Conservation (phyloP, 1,140 invertebrate genomes). For the Chymomyza costata region DNA sequence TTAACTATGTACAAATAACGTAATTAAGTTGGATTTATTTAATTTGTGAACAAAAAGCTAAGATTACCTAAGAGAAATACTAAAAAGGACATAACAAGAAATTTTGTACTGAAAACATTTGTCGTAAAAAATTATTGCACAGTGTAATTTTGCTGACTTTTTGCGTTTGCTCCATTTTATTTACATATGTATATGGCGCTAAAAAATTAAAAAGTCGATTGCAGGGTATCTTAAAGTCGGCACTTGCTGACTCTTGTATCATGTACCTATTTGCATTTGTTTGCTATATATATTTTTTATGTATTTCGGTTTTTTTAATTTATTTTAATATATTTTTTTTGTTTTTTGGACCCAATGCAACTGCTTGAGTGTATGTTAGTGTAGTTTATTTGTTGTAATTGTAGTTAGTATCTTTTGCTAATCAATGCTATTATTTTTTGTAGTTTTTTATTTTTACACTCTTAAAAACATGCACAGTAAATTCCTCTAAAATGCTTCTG, state of each 20-base stretch:
- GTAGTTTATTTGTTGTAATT: slow-evolving; percentile 6
- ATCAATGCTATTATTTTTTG: slow-evolving; percentile 27
- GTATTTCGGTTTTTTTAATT: slow-evolving; percentile 6
- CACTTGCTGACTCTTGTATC: background rate
- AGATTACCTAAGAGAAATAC: too few species aligned
- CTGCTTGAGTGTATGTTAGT: slow-evolving; percentile 50
- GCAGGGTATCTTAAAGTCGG: too few species aligned
- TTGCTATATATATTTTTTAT: background rate
- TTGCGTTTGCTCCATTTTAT: too few species aligned
- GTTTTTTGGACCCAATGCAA: slow-evolving; percentile 61
- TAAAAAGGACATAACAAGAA: too few species aligned
- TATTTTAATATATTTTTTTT: slow-evolving; percentile 16
- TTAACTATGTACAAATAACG: too few species aligned
- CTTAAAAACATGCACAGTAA: slow-evolving; percentile 62
- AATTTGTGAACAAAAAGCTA: too few species aligned
- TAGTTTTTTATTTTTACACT: slow-evolving; percentile 37
- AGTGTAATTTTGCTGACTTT: too few species aligned
- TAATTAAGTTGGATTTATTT: too few species aligned
- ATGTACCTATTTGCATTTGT: background rate
- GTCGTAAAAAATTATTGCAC: too few species aligned
- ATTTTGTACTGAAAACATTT: too few species aligned
- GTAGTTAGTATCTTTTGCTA: slow-evolving; percentile 37
- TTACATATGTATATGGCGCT: too few species aligned
- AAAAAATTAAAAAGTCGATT: too few species aligned
- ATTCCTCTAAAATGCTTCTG: slow-evolving; percentile 68